A percentile compares a stretch with the other conserved stretches of the same genome.
phyloP scores from a whole-genome alignment of 2,113 vertebrate genomes.

The Saguinus midas region DNA sequence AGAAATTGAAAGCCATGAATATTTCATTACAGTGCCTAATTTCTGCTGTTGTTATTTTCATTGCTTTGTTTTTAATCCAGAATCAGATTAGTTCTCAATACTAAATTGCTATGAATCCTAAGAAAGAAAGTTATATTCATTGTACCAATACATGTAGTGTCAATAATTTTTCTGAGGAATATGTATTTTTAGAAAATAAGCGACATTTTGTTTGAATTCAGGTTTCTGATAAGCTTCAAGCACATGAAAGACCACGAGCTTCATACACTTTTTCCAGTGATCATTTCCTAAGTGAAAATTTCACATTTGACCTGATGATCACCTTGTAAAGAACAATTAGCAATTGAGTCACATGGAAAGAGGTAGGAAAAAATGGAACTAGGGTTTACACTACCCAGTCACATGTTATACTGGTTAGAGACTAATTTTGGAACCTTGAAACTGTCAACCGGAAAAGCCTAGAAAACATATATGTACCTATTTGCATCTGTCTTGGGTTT shows the following conservation, averaged over 20 bases:
- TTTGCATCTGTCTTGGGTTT: background rate
- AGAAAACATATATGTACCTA: background rate
- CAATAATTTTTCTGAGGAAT: background rate
- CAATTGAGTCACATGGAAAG: background rate
- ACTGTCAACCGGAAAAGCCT: background rate
- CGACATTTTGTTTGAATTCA: background rate
- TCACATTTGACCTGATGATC: background rate
- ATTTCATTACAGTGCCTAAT: background rate
- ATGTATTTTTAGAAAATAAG: background rate
- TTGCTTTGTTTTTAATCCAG: background rate
- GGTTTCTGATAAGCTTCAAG: background rate
- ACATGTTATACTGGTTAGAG: background rate
- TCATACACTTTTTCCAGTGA: background rate
- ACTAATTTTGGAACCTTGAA: background rate
- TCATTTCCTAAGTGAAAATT: background rate
- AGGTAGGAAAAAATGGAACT: fast-evolving
- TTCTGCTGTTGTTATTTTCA: background rate
- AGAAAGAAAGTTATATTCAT: background rate
- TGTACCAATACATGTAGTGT: background rate
- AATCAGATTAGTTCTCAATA: background rate
- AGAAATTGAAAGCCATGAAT: background rate
- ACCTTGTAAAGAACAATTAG: background rate
- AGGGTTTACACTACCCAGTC: background rate
- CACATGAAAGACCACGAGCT: background rate
- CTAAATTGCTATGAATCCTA: background rate